Conservation (phyloP, 2,797 vertebrate genomes). For the Aulostomus chinensis region DNA sequence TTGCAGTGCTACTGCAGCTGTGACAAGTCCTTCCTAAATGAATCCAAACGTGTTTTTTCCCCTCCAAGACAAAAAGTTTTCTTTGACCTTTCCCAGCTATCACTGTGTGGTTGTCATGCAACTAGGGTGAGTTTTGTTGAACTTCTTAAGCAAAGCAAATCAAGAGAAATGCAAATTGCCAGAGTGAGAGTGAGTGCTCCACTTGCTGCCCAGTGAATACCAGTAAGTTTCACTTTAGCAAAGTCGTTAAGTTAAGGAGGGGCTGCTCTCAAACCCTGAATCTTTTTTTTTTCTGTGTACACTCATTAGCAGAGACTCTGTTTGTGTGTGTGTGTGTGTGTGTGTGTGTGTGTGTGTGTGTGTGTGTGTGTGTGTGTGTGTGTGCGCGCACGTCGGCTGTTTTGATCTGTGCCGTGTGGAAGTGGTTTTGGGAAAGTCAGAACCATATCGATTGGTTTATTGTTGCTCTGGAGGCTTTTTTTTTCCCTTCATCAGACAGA, state of each 20-base stretch:
- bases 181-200: slow-evolving; percentile 3
- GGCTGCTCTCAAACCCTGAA: background rate
- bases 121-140: slow-evolving; percentile 26
- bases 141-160: slow-evolving; percentile 30
- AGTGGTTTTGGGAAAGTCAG: slow-evolving; percentile 39
- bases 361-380: too few species aligned
- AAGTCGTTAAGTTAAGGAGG: slow-evolving; percentile 12
- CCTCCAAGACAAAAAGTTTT: too few species aligned
- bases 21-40: too few species aligned
- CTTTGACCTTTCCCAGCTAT: too few species aligned
- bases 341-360: too few species aligned
- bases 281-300: background rate
- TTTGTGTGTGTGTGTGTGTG: too few species aligned
- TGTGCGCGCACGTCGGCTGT: too few species aligned
- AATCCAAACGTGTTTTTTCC: too few species aligned
- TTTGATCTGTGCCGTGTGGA: slow-evolving; percentile 36
- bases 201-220: slow-evolving; percentile 3
- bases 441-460: slow-evolving; percentile 30
- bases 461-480: slow-evolving; percentile 25
- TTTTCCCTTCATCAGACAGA: slow-evolving; percentile 13
- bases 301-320: slow-evolving; percentile 25
- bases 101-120: slow-evolving; percentile 6
- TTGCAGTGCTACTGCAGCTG: too few species aligned
- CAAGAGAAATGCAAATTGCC: slow-evolving; percentile 42
- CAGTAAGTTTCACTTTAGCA: slow-evolving; percentile 29